Percentiles rank a stretch among this genome's conserved stretches.
Conservation (phyloP, 2,113 vertebrate genomes). For the Neofelis nebulosa region DNA sequence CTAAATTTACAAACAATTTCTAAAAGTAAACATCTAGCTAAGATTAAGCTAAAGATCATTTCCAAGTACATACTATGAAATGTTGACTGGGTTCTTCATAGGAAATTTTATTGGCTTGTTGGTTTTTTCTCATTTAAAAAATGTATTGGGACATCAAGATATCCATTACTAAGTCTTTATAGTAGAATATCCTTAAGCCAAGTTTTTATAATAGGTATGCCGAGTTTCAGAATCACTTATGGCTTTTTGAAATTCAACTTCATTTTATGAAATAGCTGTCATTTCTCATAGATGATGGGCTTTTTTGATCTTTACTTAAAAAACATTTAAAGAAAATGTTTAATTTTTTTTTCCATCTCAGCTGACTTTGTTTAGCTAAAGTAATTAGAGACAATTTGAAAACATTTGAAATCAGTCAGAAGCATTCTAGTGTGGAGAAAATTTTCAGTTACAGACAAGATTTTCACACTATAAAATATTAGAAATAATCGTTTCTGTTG, state of each 20-base stretch:
- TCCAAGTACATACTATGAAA: neutral
- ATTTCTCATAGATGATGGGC: neutral
- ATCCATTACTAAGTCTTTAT: neutral
- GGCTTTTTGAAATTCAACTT: neutral
- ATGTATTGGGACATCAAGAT: neutral
- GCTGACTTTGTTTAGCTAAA: neutral
- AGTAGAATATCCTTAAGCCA: neutral
- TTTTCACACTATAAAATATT: constrained; percentile 15
- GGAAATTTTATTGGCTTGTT: neutral
- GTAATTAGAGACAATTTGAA: constrained; percentile 35
- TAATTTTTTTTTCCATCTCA: neutral
- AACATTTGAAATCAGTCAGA: neutral
- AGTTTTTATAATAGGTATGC: neutral
- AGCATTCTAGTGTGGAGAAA: neutral
- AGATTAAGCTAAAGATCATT: neutral
- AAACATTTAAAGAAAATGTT: constrained; percentile 7
- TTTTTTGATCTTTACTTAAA: constrained; percentile 11
- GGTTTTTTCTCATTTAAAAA: neutral
- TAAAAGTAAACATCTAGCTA: neutral
- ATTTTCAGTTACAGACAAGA: constrained; percentile 5
- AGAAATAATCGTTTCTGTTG: constrained; percentile 10
- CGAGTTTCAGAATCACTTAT: neutral
- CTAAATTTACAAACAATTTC: neutral
- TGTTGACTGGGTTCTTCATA: neutral
- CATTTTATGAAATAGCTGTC: constrained; percentile 5